Evolutionary conservation across 2,797 vertebrate genomes (phyloP).

Genomic region (Danio aesculapii): DNA sequence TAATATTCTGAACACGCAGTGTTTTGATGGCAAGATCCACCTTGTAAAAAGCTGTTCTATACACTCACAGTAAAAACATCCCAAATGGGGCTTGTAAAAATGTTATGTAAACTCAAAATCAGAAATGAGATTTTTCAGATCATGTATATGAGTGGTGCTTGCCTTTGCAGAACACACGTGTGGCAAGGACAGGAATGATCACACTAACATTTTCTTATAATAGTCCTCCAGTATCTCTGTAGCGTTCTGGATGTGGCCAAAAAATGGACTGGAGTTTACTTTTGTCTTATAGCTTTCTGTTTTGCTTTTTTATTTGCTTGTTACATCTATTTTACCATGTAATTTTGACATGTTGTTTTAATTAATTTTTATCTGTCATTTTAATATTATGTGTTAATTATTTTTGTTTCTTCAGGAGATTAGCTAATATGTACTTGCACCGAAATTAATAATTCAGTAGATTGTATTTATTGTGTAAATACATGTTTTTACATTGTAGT

Average conservation of each 20-base stretch:
- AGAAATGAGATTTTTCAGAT: slow-evolving; percentile 1
- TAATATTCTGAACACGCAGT: background rate
- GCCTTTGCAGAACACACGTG: background rate
- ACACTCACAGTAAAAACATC: background rate
- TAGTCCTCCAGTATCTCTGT: background rate
- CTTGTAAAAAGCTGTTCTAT: background rate
- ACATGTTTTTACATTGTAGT: too few relatives aligned
- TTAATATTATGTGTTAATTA: too few relatives aligned
- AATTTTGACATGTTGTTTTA: too few relatives aligned
- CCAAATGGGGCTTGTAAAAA: background rate
- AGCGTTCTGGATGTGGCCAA: background rate
- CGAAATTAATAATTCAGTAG: too few relatives aligned
- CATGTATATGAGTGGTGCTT: slow-evolving; percentile 2
- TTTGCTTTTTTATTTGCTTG: too few relatives aligned
- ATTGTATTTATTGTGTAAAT: too few relatives aligned
- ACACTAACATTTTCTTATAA: background rate
- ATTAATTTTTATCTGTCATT: too few relatives aligned
- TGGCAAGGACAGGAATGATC: background rate
- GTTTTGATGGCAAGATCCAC: background rate
- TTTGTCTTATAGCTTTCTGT: too few relatives aligned
- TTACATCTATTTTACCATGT: too few relatives aligned
- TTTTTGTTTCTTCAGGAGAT: too few relatives aligned
- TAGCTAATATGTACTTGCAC: too few relatives aligned
- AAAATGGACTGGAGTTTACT: background rate
- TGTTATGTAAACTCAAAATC: background rate